Conservation (phyloP, 1,140 invertebrate species). For the Papilio polyxenes region DNA sequence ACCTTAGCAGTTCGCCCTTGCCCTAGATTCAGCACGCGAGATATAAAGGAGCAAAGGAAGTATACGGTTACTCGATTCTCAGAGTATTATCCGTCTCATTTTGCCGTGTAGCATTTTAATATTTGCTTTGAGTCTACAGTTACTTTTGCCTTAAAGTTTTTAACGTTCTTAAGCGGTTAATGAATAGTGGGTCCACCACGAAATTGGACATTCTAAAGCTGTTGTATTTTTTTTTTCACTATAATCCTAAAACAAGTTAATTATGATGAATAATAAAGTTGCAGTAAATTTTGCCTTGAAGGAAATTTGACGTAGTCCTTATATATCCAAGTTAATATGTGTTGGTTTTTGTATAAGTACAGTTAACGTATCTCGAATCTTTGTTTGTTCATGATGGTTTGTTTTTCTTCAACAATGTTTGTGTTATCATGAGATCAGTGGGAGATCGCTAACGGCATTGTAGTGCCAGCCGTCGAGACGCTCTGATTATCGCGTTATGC, state of each 20-base stretch:
- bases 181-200: background rate
- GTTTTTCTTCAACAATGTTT: background rate
- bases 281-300: too few relatives aligned
- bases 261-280: too few relatives aligned
- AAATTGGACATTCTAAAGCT: too few relatives aligned
- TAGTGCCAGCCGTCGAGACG: slow-evolving; percentile 53
- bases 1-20: slow-evolving; percentile 43
- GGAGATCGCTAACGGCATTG: slow-evolving; percentile 15
- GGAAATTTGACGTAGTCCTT: too few relatives aligned
- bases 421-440: slow-evolving; percentile 20
- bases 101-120: background rate
- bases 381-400: background rate
- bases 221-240: too few relatives aligned
- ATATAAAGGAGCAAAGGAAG: slow-evolving; percentile 36
- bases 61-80: slow-evolving; percentile 30
- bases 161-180: background rate
- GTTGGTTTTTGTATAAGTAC: background rate
- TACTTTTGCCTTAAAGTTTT: slow-evolving; percentile 1
- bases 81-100: slow-evolving; percentile 23
- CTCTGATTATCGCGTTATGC: slow-evolving; percentile 69
- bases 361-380: background rate
- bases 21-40: slow-evolving; percentile 40
- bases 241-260: too few relatives aligned
- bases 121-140: background rate
- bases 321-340: background rate